Evolutionary conservation across 2,113 vertebrate genomes (phyloP).

Genomic region (Misgurnus anguillicaudatus): DNA sequence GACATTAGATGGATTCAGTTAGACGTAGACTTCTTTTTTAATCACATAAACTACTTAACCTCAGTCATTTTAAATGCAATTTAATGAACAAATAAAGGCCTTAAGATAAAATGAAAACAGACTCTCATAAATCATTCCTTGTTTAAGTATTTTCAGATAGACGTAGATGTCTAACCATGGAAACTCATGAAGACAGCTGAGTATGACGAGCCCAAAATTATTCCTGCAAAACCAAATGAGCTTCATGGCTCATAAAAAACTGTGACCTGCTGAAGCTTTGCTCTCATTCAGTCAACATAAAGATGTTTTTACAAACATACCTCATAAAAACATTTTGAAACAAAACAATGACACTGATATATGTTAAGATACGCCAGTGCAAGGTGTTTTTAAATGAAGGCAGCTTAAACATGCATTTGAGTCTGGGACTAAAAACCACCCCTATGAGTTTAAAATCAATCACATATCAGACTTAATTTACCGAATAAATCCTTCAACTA

Average conservation of each 20-base stretch:
- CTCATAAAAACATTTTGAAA: too few species aligned
- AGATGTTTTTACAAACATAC: too few species aligned
- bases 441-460: too few species aligned
- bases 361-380: too few species aligned
- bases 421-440: too few species aligned
- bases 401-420: too few species aligned
- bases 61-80: background rate
- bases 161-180: constrained; percentile 1
- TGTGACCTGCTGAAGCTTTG: background rate
- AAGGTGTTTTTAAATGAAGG: too few species aligned
- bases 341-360: too few species aligned
- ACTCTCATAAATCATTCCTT: constrained; percentile 12
- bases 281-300: background rate
- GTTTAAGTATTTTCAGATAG: constrained; percentile 22
- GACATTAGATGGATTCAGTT: background rate
- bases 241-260: background rate
- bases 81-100: constrained; percentile 19
- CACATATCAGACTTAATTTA: too few species aligned
- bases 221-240: background rate
- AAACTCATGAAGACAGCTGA: constrained; percentile 33
- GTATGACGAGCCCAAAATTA: constrained; percentile 27
- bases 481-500: too few species aligned
- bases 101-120: constrained; percentile 23
- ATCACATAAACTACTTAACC: constrained; percentile 6
- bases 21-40: constrained; percentile 30